phyloP scores from a whole-genome alignment of 1,140 invertebrate genomes.

The Sycophila sp. region DNA sequence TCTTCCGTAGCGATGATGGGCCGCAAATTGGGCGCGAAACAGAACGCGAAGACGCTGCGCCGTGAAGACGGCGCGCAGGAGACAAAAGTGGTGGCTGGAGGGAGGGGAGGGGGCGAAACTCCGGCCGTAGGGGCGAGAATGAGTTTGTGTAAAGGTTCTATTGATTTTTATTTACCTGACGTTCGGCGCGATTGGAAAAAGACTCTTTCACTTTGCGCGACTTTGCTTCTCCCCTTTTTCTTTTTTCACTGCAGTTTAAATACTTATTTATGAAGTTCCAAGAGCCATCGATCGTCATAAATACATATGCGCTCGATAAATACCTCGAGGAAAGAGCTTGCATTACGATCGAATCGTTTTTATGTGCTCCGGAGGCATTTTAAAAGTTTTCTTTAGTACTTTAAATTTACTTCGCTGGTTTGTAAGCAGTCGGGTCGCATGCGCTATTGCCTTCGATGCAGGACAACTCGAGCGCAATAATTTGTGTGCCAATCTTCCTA shows the following conservation, averaged over 20 bases:
- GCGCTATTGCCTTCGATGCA: no score
- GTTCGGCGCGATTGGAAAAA: slow-evolving; percentile 36
- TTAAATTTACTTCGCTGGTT: no score
- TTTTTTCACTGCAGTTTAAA: neutral
- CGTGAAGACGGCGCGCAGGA: slow-evolving; percentile 24
- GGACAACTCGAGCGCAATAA: no score
- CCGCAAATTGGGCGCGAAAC: slow-evolving; percentile 66
- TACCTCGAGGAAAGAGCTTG: no score
- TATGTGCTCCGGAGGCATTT: no score
- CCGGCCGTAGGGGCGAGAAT: slow-evolving; percentile 33
- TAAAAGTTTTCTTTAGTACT: no score
- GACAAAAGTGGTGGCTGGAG: slow-evolving; percentile 12
- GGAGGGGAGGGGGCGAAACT: slow-evolving; percentile 35
- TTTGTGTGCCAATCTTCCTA: no score
- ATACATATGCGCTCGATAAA: no score
- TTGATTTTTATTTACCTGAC: slow-evolving; percentile 53
- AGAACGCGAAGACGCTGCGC: slow-evolving; percentile 50
- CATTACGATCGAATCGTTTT: no score
- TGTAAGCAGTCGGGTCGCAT: no score
- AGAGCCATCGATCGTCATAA: no score
- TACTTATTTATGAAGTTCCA: no score
- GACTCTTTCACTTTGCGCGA: neutral
- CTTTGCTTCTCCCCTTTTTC: slow-evolving; percentile 5
- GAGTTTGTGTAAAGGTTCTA: slow-evolving; percentile 47
- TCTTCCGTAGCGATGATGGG: slow-evolving; percentile 67